Evolutionary conservation across 2,888 invertebrate species (phyloP).

Genomic region (Branchipolynoe longqiensis): DNA sequence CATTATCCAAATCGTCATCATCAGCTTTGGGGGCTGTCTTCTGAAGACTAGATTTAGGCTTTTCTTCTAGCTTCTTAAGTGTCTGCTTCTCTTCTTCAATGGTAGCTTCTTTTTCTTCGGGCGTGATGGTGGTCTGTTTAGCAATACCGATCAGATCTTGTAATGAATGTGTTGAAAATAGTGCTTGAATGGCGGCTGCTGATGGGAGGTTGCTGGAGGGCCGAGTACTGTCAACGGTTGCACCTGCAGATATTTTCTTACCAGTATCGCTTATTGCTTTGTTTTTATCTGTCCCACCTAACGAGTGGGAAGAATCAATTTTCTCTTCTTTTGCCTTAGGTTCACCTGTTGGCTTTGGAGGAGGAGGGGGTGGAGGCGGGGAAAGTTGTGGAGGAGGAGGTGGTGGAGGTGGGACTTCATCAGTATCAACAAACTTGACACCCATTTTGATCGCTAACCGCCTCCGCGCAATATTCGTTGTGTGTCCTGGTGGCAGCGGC

Average conservation of each 20-base stretch:
- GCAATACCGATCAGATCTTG: slow-evolving; percentile 33
- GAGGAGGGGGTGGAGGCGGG: too few relatives aligned
- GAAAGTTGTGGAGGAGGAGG: too few relatives aligned
- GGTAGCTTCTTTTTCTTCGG: not conserved
- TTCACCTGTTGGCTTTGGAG: not conserved
- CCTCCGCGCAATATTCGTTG: slow-evolving; percentile 11
- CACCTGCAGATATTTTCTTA: too few relatives aligned
- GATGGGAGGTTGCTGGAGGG: too few relatives aligned
- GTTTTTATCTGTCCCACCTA: too few relatives aligned
- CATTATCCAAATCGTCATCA: slow-evolving; percentile 14
- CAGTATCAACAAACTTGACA: too few relatives aligned
- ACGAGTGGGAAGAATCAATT: too few relatives aligned
- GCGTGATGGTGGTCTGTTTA: not conserved
- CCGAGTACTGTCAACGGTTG: too few relatives aligned
- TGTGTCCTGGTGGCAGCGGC: slow-evolving; percentile 10
- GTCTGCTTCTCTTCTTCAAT: not conserved
- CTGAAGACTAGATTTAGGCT: not conserved
- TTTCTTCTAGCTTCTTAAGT: not conserved
- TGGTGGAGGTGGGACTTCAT: too few relatives aligned
- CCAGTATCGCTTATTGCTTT: too few relatives aligned
- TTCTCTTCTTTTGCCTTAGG: not conserved
- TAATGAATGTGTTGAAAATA: slow-evolving; percentile 15
- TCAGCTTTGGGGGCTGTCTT: not conserved
- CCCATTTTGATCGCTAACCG: slow-evolving; percentile 29
- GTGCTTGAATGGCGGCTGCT: slow-evolving; percentile 2